Conservation (phyloP, 2,797 vertebrate genomes). For the Pteronotus mesoamericanus region DNA sequence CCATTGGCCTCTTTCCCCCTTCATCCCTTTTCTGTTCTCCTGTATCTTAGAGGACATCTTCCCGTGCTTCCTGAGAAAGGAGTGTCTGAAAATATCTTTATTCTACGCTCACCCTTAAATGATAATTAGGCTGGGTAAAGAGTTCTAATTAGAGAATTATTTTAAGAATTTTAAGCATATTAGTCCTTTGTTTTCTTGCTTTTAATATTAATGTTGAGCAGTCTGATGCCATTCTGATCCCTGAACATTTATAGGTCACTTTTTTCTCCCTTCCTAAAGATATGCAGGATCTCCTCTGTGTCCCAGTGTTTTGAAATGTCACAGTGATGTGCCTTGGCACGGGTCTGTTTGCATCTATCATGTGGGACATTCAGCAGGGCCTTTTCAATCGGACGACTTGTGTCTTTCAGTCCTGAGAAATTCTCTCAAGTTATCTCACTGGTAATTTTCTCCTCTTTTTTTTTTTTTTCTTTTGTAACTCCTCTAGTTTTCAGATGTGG, state of each 20-base stretch:
- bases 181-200: background rate
- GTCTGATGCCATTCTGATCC: background rate
- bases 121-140: background rate
- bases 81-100: background rate
- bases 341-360: background rate
- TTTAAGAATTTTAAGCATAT: background rate
- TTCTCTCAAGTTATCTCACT: background rate
- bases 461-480: background rate
- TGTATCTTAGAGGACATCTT: background rate
- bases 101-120: background rate
- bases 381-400: background rate
- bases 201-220: background rate
- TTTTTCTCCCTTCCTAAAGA: background rate
- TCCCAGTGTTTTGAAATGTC: background rate
- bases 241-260: background rate
- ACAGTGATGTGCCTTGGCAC: background rate
- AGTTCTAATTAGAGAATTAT: background rate
- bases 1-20: background rate
- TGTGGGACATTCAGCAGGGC: background rate
- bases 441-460: background rate
- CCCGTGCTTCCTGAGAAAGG: background rate
- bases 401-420: background rate
- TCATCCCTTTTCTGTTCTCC: background rate
- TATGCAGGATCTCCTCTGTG: background rate
- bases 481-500: background rate